Evolutionary conservation across 2,888 invertebrate genomes (phyloP), one percentile per base, ranked within the genome.

Genomic region (Cataglyphis altisquamis): DNA sequence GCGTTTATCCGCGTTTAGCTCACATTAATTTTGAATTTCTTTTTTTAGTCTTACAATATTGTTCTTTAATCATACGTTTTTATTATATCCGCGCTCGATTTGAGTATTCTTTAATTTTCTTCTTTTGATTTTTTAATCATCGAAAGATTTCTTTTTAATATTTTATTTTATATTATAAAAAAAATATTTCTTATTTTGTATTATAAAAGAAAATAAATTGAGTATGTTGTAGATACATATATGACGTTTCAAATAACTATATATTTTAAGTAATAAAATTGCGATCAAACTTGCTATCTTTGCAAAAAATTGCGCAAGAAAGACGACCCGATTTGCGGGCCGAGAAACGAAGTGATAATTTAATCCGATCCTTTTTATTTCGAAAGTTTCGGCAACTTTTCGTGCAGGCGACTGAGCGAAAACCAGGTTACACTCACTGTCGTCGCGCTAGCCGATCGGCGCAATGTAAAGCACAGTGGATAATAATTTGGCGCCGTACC

Each of bases 401-500:
- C 84, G 85, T 81, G 84, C 74, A 36, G 15, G 62, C 64, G 55
- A 82, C 48, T 25, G 83, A 75, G 63, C 62, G 84, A 82, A 85
- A 91, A 89, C 74, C 82, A 67, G 87, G 88, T 88, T 91, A 90
- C 75, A 75, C 57, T 75, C 75, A 52, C 70, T 66, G 68, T 52
- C 52, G 68, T 55, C 57, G 73, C n/a, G n/a, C 80, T 82, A 66
- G 55, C 63, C 89, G 87, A 90, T 88, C 86, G 88, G 83, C 86
- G 87, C 85, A 91, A 91, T 90, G 88, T 89, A 88, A 90, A 91
- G 86, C 85, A 84, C 85, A 77, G 86, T 84, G 85, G 88, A 88
- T 90, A 90, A 92, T 93, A 93, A 92, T 92, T 93, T 93, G 93
- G 92, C 91, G 80, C 80, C 39, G 86, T 89, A 90, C 92, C 93